Evolutionary conservation across 53 echinoderm and acorn worm genomes (phyloP), one percentile per base, ranked within the genome.

Genomic region (Echinarachnius parma): DNA sequence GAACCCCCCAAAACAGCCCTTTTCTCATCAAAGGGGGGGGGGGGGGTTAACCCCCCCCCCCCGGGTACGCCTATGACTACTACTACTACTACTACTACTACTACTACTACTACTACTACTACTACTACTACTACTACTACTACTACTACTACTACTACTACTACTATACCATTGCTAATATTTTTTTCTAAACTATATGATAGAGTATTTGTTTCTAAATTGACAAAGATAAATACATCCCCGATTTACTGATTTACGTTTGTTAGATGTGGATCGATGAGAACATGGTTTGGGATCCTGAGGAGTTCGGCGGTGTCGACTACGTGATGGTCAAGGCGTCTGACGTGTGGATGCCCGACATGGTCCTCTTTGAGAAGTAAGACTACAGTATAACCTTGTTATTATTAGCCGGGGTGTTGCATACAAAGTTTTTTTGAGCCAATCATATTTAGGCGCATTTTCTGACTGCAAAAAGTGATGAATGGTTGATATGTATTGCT

Each of bases 221-320:
- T 23, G 4, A 25, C n/a, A n/a, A 48, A 20, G 3, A 21, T n/a
- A 55, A 4, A 55, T 55, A 24, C 52, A 52, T 26, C 21, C n/a
- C n/a, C n/a, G n/a, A n/a, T n/a, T n/a, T n/a, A n/a, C n/a, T n/a
- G n/a, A n/a, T n/a, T 56, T 59, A 16, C n/a, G 18, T 63, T 30
- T 16, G 46, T 5, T n/a, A 66, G 66, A 31, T 29, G 3, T 68
- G 68, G 68, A 68, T 3, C 18, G 68, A 68, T 50, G 68, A 68
- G 34, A 68, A 68, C 31, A 48, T 68, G 50, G 50, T 68, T 0
- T 68, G 68, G 68, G 68, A 68, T 33, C 68, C 68, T 5, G n/a
- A 5, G 7, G 68, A 68, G 9, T 68, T 49, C 68, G 23, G 16
- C 11, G 68, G 34, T 10, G 31, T 68, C 68, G 52, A 48, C 11